phyloP scores from a whole-genome alignment of 1,140 invertebrate species.

The Luehdorfia chinensis region DNA sequence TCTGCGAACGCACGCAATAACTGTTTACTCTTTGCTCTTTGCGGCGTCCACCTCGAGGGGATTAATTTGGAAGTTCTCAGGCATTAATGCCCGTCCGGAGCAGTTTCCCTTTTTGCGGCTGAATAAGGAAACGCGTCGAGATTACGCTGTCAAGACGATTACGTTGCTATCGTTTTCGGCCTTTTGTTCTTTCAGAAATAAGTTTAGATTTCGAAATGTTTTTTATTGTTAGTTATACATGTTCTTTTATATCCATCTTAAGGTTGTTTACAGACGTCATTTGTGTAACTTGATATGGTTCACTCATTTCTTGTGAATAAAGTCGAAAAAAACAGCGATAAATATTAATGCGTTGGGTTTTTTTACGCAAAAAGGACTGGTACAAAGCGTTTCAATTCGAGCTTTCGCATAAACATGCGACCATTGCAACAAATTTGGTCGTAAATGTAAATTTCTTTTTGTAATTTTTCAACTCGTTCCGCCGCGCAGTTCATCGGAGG shows the following conservation, averaged over 20 bases:
- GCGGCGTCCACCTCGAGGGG: conserved; percentile 60
- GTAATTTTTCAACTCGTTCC: neutral
- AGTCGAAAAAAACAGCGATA: no score
- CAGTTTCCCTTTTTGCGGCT: conserved; percentile 60
- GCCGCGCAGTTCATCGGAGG: no score
- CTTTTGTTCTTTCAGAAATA: conserved; percentile 18
- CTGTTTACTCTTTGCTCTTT: conserved; percentile 58
- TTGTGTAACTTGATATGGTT: no score
- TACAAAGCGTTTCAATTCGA: no score
- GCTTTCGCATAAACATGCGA: no score
- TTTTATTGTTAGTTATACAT: no score
- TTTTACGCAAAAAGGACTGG: neutral
- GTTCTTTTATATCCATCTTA: no score
- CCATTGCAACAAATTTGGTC: neutral
- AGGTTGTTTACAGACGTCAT: no score
- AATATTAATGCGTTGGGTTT: no score
- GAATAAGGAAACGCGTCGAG: conserved; percentile 34
- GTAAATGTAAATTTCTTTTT: conserved; percentile 2
- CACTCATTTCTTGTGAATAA: no score
- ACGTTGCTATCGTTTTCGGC: conserved; percentile 26
- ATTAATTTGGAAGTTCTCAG: conserved; percentile 67
- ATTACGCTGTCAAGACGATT: conserved; percentile 45
- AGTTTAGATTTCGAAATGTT: neutral
- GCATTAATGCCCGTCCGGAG: conserved; percentile 50
- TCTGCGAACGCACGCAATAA: conserved; percentile 49